These are phyloP conservation scores for Polypterus bichir DNA, from an alignment of 2,113 vertebrate genomes.

Conservation along the genomic window DNA sequence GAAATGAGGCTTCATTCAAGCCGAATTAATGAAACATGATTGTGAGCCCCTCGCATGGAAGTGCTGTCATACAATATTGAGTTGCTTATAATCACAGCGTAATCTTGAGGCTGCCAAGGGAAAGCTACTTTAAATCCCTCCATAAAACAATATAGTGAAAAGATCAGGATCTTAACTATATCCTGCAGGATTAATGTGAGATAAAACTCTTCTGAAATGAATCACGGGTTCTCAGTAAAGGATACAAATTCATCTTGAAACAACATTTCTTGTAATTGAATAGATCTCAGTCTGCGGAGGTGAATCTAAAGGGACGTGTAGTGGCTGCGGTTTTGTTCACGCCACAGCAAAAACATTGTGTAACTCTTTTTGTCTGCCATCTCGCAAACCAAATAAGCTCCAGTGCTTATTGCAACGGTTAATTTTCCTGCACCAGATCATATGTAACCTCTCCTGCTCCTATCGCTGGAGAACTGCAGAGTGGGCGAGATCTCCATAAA, in stretches of 20 bases:
- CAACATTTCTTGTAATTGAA: slow-evolving; percentile 25
- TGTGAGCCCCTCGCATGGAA: slow-evolving; percentile 83
- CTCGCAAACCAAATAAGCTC: too few species aligned
- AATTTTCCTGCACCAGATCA: too few species aligned
- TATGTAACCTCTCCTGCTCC: too few species aligned
- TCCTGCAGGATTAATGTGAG: slow-evolving; percentile 72
- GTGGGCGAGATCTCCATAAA: too few species aligned
- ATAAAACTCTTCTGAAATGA: slow-evolving; percentile 65
- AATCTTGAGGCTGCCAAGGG: slow-evolving; percentile 83
- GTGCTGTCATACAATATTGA: slow-evolving; percentile 86
- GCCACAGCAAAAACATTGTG: too few species aligned
- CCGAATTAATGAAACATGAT: slow-evolving; percentile 98
- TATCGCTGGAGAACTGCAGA: too few species aligned
- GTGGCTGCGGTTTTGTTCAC: too few species aligned
- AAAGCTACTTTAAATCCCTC: slow-evolving; percentile 64
- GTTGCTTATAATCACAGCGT: slow-evolving; percentile 85
- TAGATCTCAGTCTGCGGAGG: slow-evolving; percentile 19
- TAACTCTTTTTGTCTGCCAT: too few species aligned
- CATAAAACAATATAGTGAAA: slow-evolving; percentile 78
- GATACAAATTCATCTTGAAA: slow-evolving; percentile 46
- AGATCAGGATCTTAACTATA: slow-evolving; percentile 75
- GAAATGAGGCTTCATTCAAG: slow-evolving; percentile 92
- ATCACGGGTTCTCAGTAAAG: slow-evolving; percentile 62
- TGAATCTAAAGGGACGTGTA: too few species aligned
- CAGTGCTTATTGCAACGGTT: too few species aligned